Evolutionary conservation across 2,113 vertebrate genomes (phyloP), one percentile per base, ranked within the genome.

Genomic region (Elanus axillaris): DNA sequence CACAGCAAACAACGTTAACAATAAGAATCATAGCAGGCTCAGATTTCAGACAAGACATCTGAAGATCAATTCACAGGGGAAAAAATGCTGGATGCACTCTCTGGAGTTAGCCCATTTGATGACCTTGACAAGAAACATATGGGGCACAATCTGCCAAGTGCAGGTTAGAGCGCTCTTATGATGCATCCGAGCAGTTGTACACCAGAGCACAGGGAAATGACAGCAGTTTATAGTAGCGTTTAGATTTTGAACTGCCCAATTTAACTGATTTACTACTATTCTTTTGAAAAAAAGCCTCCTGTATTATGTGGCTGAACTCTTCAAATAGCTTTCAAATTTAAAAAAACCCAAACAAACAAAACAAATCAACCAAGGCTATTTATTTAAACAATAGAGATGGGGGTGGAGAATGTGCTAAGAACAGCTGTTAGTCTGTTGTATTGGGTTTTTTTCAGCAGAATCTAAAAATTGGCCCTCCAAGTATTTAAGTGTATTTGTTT

Each of bases 391-490:
- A 31, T 16, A 86, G 62, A n/a, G 34, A 14, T 6, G 6, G 2
- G 6, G 10, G 4, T 10, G 2, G 11, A 9, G 38, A 62, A 45
- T 71, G 13, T 81, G 50, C 55, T 56, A 81, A 58, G 64, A 60
- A 4, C 17, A n/a, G 11, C 36, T 43, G 27, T 71, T 84, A 63
- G 17, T 59, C 21, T 79, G 25, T n/a, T 3, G 0, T 32, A 22
- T 6, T 32, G 2, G 2, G 3, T 14, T 27, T 63, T 74, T 80
- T 40, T n/a, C 11, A 58, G 4, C 19, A 66, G 34, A 88, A 80
- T 66, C 15, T 50, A 55, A 78, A 26, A 1, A 11, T 10, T 74
- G 2, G 1, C 4, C 4, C 11, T 3, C 1, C 3, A 69, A 36
- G 18, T 69, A 48, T 53, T 45, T 62, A 53, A 22, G 17, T 43